Percentiles rank a stretch among this genome's conserved stretches.
Conservation (phyloP, 2,113 vertebrate species). For the Microcebus murinus region DNA sequence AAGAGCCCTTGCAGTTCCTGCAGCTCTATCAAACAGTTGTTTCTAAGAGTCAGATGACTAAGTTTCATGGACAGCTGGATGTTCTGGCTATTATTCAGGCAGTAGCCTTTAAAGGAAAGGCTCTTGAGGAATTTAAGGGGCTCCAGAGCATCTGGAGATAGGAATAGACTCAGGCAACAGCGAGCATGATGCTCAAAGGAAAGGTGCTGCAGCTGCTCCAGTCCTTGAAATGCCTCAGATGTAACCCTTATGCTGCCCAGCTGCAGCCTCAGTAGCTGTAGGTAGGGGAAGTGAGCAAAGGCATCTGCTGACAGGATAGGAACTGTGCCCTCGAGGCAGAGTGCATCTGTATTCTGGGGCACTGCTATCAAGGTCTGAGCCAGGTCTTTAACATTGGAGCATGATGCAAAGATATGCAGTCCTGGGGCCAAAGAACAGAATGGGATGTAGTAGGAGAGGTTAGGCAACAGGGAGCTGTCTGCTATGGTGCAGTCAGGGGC, state of each 20-base stretch:
- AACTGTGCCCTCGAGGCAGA: slow-evolving; percentile 48
- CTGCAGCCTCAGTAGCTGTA: slow-evolving; percentile 40
- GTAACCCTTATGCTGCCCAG: not conserved
- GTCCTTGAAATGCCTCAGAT: slow-evolving; percentile 7
- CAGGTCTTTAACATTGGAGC: slow-evolving; percentile 35
- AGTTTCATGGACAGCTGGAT: slow-evolving; percentile 5
- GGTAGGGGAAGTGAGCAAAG: slow-evolving; percentile 8
- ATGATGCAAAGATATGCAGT: slow-evolving; percentile 48
- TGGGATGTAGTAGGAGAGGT: slow-evolving; percentile 28
- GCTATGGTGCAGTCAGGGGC: slow-evolving; percentile 15
- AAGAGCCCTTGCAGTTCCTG: slow-evolving; percentile 43
- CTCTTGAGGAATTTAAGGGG: not conserved
- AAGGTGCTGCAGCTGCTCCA: slow-evolving; percentile 35
- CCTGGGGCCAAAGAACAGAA: slow-evolving; percentile 15
- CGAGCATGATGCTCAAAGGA: slow-evolving; percentile 37
- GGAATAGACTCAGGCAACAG: slow-evolving; percentile 24
- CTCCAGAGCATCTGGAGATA: slow-evolving; percentile 19
- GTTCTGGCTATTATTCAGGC: slow-evolving; percentile 19
- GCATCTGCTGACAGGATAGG: not conserved
- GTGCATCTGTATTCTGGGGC: not conserved
- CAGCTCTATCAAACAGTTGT: slow-evolving; percentile 30
- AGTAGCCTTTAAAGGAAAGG: slow-evolving; percentile 64
- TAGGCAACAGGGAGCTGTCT: slow-evolving; percentile 19
- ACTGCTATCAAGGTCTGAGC: not conserved
- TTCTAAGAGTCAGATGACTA: not conserved